Base-by-base conservation (phyloP, 2,888 invertebrate genomes). In the Beris chalybata region DNA sequence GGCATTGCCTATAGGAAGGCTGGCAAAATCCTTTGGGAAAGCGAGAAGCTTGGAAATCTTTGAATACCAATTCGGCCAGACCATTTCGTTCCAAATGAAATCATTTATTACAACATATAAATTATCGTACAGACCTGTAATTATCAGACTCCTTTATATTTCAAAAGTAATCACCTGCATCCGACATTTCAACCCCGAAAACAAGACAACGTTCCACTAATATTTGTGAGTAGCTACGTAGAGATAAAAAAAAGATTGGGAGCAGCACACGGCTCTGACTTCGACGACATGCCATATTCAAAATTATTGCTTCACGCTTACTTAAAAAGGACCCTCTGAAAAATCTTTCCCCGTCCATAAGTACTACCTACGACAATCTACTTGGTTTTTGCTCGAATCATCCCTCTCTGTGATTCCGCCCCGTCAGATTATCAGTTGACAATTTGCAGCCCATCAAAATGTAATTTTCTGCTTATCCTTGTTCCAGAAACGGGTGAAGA, bases 371-470 rank as follows among this genome's bases (percentile, higher is more conserved):
- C 13, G 13, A 48, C 5, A 5, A 22, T 48, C 13, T 12, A 45
- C 12, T 12, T 12, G 12, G 48, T 15, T 13, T 48, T 48, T 48
- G 7, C 22, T 48, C 13, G 22, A 3, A 15, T 22, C 13, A 48
- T 48, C 22, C 48, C 48, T 48, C 32, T 32, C 9, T 5, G 38
- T 9, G 38, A 38, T 38, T 45, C 1, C 48, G n/a, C 48, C 48
- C 48, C 15, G 47, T 55, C 65, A 56, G 30, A 72, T 71, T 71
- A 72, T 71, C 72, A 70, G 70, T 71, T 71, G 72, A 73, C 71
- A 73, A 73, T 73, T 73, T 73, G 73, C 72, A 72, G 73, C 71
- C 70, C 71, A 73, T 73, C 72, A 73, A 73, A 73, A 70, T 69
- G 72, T 73, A 73, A 73, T 73, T 73, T 73, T 71, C 71, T 65